Percentiles rank a stretch among this genome's conserved stretches.
phyloP scores from a whole-genome alignment of 2,797 vertebrate genomes.

The Capromys pilorides region DNA sequence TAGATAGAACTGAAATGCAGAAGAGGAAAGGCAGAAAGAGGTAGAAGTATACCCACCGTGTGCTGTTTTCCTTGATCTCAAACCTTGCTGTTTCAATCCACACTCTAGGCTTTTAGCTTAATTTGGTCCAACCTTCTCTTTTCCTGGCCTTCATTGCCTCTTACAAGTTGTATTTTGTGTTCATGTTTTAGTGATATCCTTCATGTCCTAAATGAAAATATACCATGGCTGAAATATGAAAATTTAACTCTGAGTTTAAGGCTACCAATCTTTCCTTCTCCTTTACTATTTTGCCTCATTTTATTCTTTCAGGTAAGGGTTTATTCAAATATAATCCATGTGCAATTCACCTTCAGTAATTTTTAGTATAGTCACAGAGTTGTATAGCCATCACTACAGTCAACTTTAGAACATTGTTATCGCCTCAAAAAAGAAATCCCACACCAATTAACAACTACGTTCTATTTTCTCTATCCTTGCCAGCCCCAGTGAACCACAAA shows the following conservation, averaged over 20 bases:
- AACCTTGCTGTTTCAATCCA: not conserved
- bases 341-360: not conserved
- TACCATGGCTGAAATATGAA: not conserved
- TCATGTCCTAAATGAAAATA: not conserved
- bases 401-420: slow-evolving; percentile 8
- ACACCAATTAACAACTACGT: not conserved
- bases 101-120: not conserved
- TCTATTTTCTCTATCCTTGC: not conserved
- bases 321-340: not conserved
- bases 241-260: not conserved
- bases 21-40: not conserved
- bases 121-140: not conserved
- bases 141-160: not conserved
- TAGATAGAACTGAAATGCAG: not conserved
- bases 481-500: no score
- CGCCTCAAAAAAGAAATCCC: not conserved
- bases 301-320: not conserved
- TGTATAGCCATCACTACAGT: not conserved
- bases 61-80: not conserved
- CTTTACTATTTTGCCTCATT: not conserved
- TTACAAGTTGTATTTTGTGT: slow-evolving; percentile 12
- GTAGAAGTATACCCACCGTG: not conserved
- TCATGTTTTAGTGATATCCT: not conserved
- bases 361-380: not conserved
- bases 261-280: not conserved